These are phyloP conservation scores for Leptobrachium ailaonicum DNA, from an alignment of 2,113 vertebrate genomes.

Conservation along the genomic window DNA sequence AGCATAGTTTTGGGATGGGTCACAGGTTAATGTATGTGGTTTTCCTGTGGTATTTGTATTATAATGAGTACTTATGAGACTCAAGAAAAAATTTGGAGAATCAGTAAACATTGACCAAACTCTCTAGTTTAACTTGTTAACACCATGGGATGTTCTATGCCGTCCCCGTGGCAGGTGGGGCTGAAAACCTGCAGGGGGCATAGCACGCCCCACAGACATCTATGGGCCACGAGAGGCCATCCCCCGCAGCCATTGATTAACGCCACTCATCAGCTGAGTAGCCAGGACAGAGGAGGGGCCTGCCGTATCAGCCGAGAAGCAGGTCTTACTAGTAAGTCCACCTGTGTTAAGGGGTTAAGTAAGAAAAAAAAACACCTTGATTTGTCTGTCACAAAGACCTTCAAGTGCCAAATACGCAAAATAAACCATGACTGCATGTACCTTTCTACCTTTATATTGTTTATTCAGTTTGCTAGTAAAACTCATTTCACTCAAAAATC, in stretches of 20 bases:
- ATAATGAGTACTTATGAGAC: not conserved
- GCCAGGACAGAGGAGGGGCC: no score
- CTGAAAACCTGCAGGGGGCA: no score
- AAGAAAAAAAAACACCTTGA: conserved; percentile 18
- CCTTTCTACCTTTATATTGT: conserved; percentile 14
- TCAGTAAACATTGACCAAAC: conserved; percentile 30
- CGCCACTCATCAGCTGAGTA: no score
- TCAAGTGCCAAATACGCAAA: conserved; percentile 13
- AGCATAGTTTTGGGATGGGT: no score
- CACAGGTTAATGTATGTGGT: not conserved
- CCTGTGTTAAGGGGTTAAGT: no score
- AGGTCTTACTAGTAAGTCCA: no score
- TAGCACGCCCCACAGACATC: no score
- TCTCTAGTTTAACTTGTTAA: not conserved
- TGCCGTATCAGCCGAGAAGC: no score
- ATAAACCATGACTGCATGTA: conserved; percentile 16
- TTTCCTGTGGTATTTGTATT: not conserved
- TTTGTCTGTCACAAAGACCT: conserved; percentile 9
- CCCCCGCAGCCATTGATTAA: no score
- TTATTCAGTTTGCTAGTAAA: conserved; percentile 30
- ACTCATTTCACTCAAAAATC: conserved; percentile 14
- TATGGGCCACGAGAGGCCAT: no score
- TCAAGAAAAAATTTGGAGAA: conserved; percentile 4
- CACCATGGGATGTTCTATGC: no score
- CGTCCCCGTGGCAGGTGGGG: no score